A percentile compares a stretch with the other conserved stretches of the same genome.
Evolutionary conservation across 1,140 invertebrate genomes (phyloP).

Genomic region (Heliothis subflexa): DNA sequence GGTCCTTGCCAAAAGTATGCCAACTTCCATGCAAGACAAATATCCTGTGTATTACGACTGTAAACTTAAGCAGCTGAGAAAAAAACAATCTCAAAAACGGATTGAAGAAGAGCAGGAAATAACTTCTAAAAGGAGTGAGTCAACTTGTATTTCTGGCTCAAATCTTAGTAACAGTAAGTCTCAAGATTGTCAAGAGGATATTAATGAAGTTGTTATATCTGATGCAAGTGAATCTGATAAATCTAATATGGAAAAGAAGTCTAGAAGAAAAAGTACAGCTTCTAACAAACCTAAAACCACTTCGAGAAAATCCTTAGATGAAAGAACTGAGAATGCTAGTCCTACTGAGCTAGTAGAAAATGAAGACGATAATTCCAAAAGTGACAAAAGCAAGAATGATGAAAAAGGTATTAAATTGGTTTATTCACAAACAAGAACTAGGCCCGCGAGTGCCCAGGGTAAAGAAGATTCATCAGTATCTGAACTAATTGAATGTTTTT

Average conservation of each 20-base stretch:
- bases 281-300: background rate
- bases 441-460: background rate
- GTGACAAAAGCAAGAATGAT: background rate
- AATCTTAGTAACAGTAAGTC: slow-evolving; percentile 10
- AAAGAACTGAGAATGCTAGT: background rate
- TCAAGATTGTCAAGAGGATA: background rate
- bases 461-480: slow-evolving; percentile 1
- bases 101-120: background rate
- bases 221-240: slow-evolving; percentile 24
- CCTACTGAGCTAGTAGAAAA: background rate
- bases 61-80: slow-evolving; percentile 64
- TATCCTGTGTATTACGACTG: slow-evolving; percentile 77
- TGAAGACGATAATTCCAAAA: no score
- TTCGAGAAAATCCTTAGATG: background rate
- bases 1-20: slow-evolving; percentile 65
- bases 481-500: slow-evolving; percentile 18
- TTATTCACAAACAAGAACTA: background rate
- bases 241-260: background rate
- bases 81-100: slow-evolving; percentile 14
- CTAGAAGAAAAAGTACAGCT: background rate
- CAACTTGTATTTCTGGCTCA: background rate
- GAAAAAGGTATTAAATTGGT: background rate
- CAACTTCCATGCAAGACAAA: slow-evolving; percentile 62
- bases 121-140: background rate
- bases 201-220: background rate